Conservation (phyloP, 2,797 vertebrate genomes). For the Ctenosaura bakeri region DNA sequence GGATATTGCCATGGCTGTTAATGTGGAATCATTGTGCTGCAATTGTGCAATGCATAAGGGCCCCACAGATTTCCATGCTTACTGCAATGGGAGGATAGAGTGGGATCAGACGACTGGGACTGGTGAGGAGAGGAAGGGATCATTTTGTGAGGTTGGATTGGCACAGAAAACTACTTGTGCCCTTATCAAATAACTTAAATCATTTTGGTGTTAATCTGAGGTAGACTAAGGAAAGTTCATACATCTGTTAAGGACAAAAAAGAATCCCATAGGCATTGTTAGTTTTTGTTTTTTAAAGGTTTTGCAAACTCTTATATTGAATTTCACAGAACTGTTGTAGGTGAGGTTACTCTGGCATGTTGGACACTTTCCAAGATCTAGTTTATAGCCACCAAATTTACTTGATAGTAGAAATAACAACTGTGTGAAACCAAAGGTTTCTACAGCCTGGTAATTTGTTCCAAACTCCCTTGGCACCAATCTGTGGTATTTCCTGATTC, state of each 20-base stretch:
- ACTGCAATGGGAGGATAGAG: neutral
- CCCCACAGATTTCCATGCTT: neutral
- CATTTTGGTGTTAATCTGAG: neutral
- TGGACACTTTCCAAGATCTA: neutral
- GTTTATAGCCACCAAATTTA: neutral
- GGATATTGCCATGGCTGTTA: too few relatives aligned
- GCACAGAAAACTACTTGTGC: neutral
- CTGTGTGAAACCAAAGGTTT: neutral
- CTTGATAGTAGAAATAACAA: neutral
- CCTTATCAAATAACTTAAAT: neutral
- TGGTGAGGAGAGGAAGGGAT: neutral
- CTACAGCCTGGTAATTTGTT: too few relatives aligned
- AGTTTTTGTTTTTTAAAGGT: neutral
- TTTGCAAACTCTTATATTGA: neutral
- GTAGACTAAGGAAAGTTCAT: neutral
- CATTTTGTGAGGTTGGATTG: neutral
- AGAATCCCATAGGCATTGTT: too few relatives aligned
- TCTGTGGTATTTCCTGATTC: too few relatives aligned
- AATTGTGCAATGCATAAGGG: too few relatives aligned
- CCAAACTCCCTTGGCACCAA: too few relatives aligned
- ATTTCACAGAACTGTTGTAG: neutral
- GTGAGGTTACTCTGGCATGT: neutral
- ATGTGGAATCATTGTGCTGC: too few relatives aligned
- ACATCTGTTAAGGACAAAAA: neutral
- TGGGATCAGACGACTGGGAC: neutral